phyloP scores from a whole-genome alignment of 2,113 vertebrate genomes.

The Glaucidium brasilianum region DNA sequence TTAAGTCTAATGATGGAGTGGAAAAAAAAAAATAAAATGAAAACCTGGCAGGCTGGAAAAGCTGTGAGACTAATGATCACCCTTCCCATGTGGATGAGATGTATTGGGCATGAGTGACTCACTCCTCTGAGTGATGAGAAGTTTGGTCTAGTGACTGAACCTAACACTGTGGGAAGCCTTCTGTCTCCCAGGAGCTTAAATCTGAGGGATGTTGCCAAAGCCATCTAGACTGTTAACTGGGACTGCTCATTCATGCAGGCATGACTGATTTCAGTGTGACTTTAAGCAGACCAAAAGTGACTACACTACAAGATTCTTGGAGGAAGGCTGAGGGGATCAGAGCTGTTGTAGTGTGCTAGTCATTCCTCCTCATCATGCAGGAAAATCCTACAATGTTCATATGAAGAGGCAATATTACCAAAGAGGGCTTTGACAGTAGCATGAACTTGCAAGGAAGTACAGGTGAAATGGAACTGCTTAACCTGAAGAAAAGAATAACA shows the following conservation, averaged over 20 bases:
- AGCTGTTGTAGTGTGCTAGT: neutral
- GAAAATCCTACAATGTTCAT: neutral
- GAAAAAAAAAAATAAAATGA: neutral
- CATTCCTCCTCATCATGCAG: neutral
- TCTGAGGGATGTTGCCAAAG: neutral
- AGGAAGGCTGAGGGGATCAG: neutral
- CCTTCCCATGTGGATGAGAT: neutral
- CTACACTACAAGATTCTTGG: fast-evolving
- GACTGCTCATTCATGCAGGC: neutral
- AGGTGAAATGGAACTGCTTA: neutral
- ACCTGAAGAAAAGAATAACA: neutral
- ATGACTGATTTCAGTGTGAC: neutral
- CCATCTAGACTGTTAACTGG: neutral
- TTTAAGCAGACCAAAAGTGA: neutral
- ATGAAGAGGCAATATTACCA: neutral
- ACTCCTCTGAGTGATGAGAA: neutral
- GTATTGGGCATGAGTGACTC: neutral
- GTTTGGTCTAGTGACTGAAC: neutral
- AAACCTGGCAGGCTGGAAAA: neutral
- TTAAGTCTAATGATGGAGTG: neutral
- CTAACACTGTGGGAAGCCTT: neutral
- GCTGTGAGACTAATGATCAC: neutral
- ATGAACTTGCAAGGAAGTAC: neutral
- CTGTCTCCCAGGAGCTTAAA: neutral
- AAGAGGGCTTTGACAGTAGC: neutral